These are phyloP conservation scores for Thalassoma bifasciatum DNA, from an alignment of 2,113 vertebrate species.

Conservation along the genomic window DNA sequence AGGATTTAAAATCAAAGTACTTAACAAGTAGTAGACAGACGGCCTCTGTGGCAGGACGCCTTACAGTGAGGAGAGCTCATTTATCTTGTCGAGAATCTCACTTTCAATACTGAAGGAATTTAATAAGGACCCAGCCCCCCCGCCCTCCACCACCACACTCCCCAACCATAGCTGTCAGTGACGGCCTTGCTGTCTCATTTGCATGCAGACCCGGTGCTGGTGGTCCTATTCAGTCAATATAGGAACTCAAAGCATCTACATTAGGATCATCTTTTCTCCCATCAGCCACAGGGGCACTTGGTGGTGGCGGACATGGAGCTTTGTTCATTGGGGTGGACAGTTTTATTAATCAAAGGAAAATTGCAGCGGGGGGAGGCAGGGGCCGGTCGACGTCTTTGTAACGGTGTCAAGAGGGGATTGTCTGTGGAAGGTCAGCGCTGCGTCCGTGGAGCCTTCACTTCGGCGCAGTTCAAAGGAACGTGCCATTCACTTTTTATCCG, in stretches of 20 bases:
- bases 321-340: slow-evolving; percentile 66
- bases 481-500: slow-evolving; percentile 74
- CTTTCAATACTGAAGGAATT: slow-evolving; percentile 62
- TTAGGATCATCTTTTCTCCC: slow-evolving; percentile 77
- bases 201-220: slow-evolving; percentile 73
- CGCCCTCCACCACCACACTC: too few species aligned
- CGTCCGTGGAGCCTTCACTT: slow-evolving; percentile 66
- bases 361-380: slow-evolving; percentile 63
- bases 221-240: slow-evolving; percentile 72
- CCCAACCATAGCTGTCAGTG: slow-evolving; percentile 47
- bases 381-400: slow-evolving; percentile 75
- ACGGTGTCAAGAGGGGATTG: slow-evolving; percentile 75
- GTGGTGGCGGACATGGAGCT: slow-evolving; percentile 59
- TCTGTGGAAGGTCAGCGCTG: slow-evolving; percentile 72
- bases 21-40: slow-evolving; percentile 27
- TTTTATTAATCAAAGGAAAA: slow-evolving; percentile 79
- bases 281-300: slow-evolving; percentile 69
- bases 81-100: slow-evolving; percentile 51
- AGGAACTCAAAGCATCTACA: slow-evolving; percentile 70
- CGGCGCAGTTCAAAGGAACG: slow-evolving; percentile 67
- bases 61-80: slow-evolving; percentile 14
- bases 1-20: slow-evolving; percentile 39
- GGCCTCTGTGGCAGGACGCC: not conserved
- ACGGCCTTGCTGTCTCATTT: slow-evolving; percentile 63
- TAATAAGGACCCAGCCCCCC: slow-evolving; percentile 47